Conservation (phyloP, 2,888 invertebrate genomes). For the Julus scandinavius region DNA sequence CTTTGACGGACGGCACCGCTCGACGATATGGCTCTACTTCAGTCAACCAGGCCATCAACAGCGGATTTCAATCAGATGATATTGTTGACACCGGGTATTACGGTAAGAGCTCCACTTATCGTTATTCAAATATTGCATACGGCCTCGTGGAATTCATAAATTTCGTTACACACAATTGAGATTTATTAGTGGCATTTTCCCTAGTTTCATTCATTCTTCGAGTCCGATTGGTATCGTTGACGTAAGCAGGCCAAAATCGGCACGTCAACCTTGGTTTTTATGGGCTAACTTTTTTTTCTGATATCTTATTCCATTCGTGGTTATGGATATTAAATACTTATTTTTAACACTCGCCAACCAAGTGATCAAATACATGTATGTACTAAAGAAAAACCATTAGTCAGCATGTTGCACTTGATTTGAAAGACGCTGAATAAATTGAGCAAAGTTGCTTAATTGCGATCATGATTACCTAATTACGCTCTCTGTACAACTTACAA, state of each 20-base stretch:
- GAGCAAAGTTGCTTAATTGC: neutral
- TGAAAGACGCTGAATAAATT: neutral
- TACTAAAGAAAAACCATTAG: neutral
- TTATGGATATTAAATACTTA: neutral
- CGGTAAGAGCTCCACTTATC: slow-evolving; percentile 29
- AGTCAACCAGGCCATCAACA: slow-evolving; percentile 41
- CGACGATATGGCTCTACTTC: slow-evolving; percentile 50
- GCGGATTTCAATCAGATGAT: slow-evolving; percentile 22
- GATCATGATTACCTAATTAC: neutral
- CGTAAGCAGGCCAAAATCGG: neutral
- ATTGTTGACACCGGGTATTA: slow-evolving; percentile 55
- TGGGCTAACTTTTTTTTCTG: slow-evolving; percentile 32
- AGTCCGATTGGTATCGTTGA: neutral
- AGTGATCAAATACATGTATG: neutral
- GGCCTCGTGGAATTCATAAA: neutral
- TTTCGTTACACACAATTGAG: neutral
- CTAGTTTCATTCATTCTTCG: neutral
- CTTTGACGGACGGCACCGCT: neutral
- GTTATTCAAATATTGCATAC: neutral
- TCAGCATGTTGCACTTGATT: neutral
- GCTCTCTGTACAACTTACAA: neutral
- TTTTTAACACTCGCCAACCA: neutral
- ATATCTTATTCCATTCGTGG: neutral
- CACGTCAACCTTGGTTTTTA: slow-evolving; percentile 33
- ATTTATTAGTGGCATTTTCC: neutral